Conservation (phyloP, 2,113 vertebrate species). For the Galeopterus variegatus region DNA sequence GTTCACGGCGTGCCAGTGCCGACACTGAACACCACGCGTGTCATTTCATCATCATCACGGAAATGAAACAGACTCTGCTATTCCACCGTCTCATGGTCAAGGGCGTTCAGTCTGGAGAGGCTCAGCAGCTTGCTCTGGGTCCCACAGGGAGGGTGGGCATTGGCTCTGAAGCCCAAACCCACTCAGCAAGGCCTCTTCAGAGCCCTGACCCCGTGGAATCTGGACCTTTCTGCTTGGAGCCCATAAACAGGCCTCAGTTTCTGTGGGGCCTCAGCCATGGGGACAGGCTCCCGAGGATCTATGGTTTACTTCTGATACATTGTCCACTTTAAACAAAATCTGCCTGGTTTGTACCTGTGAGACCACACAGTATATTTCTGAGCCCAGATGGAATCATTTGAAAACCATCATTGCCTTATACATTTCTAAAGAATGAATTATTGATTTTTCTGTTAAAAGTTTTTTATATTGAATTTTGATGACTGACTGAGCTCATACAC, state of each 20-base stretch:
- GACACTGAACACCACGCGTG: not conserved
- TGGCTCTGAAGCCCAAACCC: not conserved
- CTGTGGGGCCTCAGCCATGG: too few species aligned
- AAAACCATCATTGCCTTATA: not conserved
- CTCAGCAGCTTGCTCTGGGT: fast-evolving
- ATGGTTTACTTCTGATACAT: not conserved
- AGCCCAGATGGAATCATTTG: not conserved
- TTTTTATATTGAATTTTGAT: not conserved
- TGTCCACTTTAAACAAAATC: not conserved
- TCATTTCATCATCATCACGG: too few species aligned
- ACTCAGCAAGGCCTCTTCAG: not conserved
- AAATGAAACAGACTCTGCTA: fast-evolving
- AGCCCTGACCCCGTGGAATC: not conserved
- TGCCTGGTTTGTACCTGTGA: not conserved
- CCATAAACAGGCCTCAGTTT: not conserved
- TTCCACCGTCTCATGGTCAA: fast-evolving
- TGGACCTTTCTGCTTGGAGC: not conserved
- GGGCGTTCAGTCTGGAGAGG: not conserved
- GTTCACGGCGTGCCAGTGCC: fast-evolving
- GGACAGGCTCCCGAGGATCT: not conserved
- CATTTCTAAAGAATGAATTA: not conserved
- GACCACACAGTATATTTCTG: not conserved
- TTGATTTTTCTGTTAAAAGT: not conserved
- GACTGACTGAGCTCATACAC: not conserved
- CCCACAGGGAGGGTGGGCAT: fast-evolving